These are phyloP conservation scores for Heliangelus exortis DNA, from an alignment of 2,797 vertebrate species.

Conservation along the genomic window DNA sequence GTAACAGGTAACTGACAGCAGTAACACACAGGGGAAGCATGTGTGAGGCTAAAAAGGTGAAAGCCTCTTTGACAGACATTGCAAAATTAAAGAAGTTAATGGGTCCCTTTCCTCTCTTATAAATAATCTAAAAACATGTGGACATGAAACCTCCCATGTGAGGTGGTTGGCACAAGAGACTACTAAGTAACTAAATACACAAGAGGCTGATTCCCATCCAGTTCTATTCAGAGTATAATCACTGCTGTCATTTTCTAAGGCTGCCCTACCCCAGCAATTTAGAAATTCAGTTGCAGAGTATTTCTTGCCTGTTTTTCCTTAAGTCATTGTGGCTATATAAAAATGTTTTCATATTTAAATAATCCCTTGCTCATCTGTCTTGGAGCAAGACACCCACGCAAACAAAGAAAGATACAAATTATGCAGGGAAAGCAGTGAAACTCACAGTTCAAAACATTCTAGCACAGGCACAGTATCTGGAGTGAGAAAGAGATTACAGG, in stretches of 20 bases:
- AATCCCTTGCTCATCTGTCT: background rate
- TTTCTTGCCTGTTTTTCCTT: background rate
- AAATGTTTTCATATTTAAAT: slow-evolving; percentile 37
- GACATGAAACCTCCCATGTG: background rate
- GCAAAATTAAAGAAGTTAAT: background rate
- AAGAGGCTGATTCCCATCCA: background rate
- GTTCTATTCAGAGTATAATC: background rate
- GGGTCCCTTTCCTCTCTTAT: background rate
- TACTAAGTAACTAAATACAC: background rate
- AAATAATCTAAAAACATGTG: background rate
- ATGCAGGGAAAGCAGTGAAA: background rate
- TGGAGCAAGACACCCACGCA: slow-evolving; percentile 16
- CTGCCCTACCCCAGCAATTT: background rate
- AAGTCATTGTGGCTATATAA: background rate
- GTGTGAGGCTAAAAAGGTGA: background rate
- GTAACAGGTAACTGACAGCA: background rate
- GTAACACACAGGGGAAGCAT: background rate
- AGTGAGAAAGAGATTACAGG: background rate
- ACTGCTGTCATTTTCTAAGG: background rate
- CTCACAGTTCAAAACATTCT: background rate
- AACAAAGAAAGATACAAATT: slow-evolving; percentile 9
- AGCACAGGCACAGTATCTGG: background rate
- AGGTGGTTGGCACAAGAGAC: background rate
- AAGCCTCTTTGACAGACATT: background rate
- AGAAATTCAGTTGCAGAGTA: background rate